Evolutionary conservation across 2,888 invertebrate genomes (phyloP).

Genomic region (Megalurothrips usitatus): DNA sequence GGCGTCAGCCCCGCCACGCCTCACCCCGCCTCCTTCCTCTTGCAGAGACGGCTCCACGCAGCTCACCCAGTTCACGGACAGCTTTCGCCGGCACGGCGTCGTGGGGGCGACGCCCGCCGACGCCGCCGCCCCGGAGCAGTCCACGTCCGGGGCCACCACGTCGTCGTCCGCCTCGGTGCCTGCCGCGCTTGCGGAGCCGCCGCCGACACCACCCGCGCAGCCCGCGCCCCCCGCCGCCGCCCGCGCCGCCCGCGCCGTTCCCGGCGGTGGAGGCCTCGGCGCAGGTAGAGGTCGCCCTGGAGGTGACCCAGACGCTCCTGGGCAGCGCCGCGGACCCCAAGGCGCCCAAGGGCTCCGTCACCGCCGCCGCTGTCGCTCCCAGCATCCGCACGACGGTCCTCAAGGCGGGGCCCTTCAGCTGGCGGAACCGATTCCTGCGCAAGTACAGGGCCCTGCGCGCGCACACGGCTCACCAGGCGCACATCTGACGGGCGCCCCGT

Average conservation of each 20-base stretch:
- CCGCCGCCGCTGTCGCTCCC: background rate
- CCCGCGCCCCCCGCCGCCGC: background rate
- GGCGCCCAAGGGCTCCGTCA: background rate
- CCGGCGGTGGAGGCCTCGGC: background rate
- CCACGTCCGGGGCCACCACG: background rate
- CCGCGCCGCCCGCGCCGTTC: background rate
- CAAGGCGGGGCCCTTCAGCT: background rate
- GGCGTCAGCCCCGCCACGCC: background rate
- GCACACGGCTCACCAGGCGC: constrained; percentile 3
- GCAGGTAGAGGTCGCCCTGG: background rate
- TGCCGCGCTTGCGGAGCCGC: background rate
- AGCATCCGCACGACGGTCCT: background rate
- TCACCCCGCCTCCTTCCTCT: background rate
- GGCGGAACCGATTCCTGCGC: background rate
- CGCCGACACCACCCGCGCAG: background rate
- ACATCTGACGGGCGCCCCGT: background rate
- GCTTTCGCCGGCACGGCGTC: background rate
- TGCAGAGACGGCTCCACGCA: constrained; percentile 8
- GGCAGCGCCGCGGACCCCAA: background rate
- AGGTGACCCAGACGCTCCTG: background rate
- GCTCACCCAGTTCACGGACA: constrained; percentile 11
- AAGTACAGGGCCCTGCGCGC: constrained; percentile 8
- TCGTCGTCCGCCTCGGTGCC: background rate
- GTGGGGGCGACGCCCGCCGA: background rate
- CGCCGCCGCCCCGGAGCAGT: background rate